These are phyloP conservation scores for Isoperla grammatica DNA, from an alignment of 2,888 invertebrate genomes.

Conservation along the genomic window DNA sequence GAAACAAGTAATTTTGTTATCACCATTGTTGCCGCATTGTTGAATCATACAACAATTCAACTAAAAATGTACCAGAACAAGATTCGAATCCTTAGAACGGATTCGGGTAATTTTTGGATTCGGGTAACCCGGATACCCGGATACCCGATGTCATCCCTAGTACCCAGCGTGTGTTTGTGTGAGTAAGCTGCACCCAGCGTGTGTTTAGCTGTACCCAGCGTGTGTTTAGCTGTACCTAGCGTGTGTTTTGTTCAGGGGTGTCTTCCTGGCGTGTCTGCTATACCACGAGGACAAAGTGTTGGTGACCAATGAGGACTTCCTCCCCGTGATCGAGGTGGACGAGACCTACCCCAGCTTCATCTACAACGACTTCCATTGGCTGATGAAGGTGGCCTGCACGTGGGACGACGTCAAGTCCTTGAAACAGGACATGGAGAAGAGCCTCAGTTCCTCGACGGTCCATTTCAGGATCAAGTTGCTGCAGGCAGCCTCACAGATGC, in stretches of 20 bases:
- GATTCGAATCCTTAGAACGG: too few relatives aligned
- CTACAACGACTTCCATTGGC: slow-evolving; percentile 93
- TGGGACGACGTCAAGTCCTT: slow-evolving; percentile 95
- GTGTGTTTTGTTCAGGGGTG: slow-evolving; percentile 83
- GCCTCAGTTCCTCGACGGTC: slow-evolving; percentile 77
- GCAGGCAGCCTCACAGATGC: slow-evolving; percentile 89
- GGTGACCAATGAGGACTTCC: slow-evolving; percentile 94
- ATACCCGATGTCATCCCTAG: too few relatives aligned
- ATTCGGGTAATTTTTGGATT: too few relatives aligned
- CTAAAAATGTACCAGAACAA: too few relatives aligned
- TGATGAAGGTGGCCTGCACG: slow-evolving; percentile 79
- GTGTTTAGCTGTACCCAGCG: too few relatives aligned
- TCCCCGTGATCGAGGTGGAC: slow-evolving; percentile 95
- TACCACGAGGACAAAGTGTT: slow-evolving; percentile 94
- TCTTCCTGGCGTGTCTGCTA: slow-evolving; percentile 87
- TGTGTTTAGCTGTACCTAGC: too few relatives aligned
- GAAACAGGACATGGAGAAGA: slow-evolving; percentile 91
- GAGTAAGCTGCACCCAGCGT: too few relatives aligned
- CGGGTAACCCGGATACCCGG: too few relatives aligned
- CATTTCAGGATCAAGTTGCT: slow-evolving; percentile 89
- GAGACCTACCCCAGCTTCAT: slow-evolving; percentile 90
- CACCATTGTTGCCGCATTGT: too few relatives aligned
- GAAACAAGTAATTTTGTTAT: too few relatives aligned
- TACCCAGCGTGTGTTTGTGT: too few relatives aligned
- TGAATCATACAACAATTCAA: too few relatives aligned